These are phyloP conservation scores for Eutolmus rufibarbis DNA, from an alignment of 2,888 invertebrate genomes.

Conservation along the genomic window DNA sequence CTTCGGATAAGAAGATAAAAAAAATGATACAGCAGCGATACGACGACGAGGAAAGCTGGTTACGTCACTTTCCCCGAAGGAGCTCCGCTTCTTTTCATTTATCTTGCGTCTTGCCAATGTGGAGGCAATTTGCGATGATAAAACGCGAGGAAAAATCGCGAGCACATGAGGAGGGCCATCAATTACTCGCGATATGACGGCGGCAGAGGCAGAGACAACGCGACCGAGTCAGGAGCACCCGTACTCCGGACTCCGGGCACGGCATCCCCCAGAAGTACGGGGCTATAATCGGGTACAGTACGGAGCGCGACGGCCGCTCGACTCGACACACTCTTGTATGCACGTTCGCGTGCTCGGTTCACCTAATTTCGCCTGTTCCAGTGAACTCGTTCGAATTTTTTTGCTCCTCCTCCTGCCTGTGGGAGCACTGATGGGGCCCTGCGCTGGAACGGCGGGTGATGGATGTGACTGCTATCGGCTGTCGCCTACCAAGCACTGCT, in stretches of 20 bases:
- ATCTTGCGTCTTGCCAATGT: not conserved
- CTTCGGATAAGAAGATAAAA: conserved; percentile 10
- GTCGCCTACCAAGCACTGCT: not conserved
- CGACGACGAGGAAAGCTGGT: not conserved
- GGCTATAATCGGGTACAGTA: not conserved
- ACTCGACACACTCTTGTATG: not conserved
- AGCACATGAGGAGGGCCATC: conserved; percentile 14
- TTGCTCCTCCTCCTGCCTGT: not conserved
- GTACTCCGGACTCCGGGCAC: not conserved
- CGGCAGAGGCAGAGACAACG: not conserved
- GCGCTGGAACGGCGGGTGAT: not conserved
- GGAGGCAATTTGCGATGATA: not conserved
- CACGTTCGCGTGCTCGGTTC: conserved; percentile 18
- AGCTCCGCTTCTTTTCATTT: not conserved
- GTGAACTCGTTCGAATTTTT: conserved; percentile 35
- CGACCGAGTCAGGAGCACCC: not conserved
- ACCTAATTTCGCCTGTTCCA: conserved; percentile 39
- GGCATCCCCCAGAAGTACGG: not conserved
- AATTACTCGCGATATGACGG: conserved; percentile 6
- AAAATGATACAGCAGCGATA: not conserved
- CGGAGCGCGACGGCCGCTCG: not conserved
- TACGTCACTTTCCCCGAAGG: conserved; percentile 35
- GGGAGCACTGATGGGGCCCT: not conserved
- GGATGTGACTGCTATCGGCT: not conserved
- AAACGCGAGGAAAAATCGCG: conserved; percentile 2